These are phyloP conservation scores for Ganaspis brasiliensis DNA, from an alignment of 2,888 invertebrate genomes.

Conservation along the genomic window DNA sequence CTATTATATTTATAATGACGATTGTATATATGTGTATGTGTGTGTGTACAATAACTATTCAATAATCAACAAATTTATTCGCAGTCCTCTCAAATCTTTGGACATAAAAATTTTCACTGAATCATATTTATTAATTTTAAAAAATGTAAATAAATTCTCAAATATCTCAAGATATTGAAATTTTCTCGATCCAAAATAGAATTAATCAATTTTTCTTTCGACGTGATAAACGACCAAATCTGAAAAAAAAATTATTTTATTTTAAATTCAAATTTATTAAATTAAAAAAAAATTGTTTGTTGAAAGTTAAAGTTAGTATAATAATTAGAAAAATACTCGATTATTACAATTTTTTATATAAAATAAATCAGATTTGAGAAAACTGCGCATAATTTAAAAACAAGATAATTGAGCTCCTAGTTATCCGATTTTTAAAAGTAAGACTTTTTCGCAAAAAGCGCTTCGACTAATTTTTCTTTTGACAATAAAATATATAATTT, in stretches of 20 bases:
- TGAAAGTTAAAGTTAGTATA: no score
- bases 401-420: constrained; percentile 62
- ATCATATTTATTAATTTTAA: constrained; percentile 18
- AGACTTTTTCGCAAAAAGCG: constrained; percentile 34
- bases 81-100: constrained; percentile 48
- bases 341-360: neutral
- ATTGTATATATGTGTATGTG: constrained; percentile 2
- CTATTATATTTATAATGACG: constrained; percentile 36
- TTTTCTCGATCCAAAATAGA: no score
- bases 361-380: constrained; percentile 37
- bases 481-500: neutral
- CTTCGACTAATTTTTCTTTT: constrained; percentile 27
- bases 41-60: constrained; percentile 60
- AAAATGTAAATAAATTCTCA: constrained; percentile 39
- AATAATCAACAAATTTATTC: constrained; percentile 70
- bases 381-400: constrained; percentile 55
- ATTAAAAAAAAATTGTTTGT: no score
- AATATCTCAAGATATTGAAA: neutral
- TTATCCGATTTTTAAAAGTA: neutral
- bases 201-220: no score
- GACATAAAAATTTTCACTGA: neutral
- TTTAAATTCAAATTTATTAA: no score
- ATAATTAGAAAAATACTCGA: no score
- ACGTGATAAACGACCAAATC: no score
- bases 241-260: no score